Evolutionary conservation across 2,113 vertebrate species (phyloP), one percentile per base, ranked within the genome.

Genomic region (Arothron firmamentum): DNA sequence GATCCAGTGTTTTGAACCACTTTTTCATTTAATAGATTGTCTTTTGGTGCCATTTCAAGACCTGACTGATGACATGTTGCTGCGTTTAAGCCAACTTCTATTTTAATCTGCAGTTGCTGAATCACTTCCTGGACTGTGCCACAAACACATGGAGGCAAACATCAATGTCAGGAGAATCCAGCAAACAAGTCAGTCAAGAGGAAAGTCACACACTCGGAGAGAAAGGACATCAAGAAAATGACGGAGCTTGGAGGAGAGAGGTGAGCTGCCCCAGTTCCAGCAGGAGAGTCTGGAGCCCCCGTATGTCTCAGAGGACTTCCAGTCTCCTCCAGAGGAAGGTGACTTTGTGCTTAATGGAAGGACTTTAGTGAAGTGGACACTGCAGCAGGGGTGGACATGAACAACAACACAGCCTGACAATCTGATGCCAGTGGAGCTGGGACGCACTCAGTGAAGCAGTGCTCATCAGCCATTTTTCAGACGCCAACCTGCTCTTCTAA

Each of bases 311-410:
- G 49, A 83, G 81, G 81, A 87, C 62, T 57, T 10, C 3, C 19
- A 4, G 58, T 83, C 74, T 83, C 74, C 76, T 81, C 74, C 72
- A 66, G 71, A 79, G 81, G 61, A 85, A 85, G 81, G 81, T 84
- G 79, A 84, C 65, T 64, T 57, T 78, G 85, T 86, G 81, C 85
- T 85, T 87, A 79, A 84, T 80, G 74, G 65, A 76, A 82, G 74
- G 59, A 71, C 69, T 63, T 78, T 67, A 64, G 54, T 49, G 47
- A 47, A 49, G 47, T 65, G 74, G 56, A 65, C 80, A 60, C 73
- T 62, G 57, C 65, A 48, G 57, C 61, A 61, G 47, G 47, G 18
- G 16, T 6, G 2, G 47, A 19, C 47, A 2, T 18, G n/a, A n/a
- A n/a, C n/a, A 19, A 49, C 56, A 73, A 77, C 47, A 59, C 56